Base-by-base conservation (phyloP, 2,113 vertebrate genomes). In the Crotalus tigris region DNA sequence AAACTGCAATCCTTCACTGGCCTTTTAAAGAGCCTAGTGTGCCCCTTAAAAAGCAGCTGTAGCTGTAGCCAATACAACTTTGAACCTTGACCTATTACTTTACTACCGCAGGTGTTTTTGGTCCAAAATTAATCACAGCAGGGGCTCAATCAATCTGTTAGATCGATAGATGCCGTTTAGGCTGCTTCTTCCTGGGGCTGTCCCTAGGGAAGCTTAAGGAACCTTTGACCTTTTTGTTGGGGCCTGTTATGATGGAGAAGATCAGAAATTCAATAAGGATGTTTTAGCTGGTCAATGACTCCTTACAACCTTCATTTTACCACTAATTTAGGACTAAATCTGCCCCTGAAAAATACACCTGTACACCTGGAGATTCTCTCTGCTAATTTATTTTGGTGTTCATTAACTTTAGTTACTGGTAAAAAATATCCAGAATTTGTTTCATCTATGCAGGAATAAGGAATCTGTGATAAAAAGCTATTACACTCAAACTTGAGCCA, bases 81-180 rank as follows among this genome's bases (percentile, higher is more conserved):
- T 86, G 94, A 96, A 94, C 95, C 96, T 95, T 97, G 97, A 97
- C 96, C 96, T 96, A 95, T 95, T 90, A 89, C 1, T 61, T 90
- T 93, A 87, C 33, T 92, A 91, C 94, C 94, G 92, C 3, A n/a
- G 92, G 92, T 94, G 94, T 94, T 96, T 94, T 92, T 29, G 89
- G 92, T 51, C 92, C 90, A 95, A 95, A 97, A 97, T 97, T 97
- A 97, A 97, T 97, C 96, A 97, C 97, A 96, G 94, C 93, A 94
- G 95, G 94, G 94, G 94, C 95, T 96, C 95, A 94, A 96, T 96
- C 92, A 93, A 93, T 93, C 89, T 97, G 96, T 89, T 94, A 59
- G 93, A 97, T 97, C 97, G 96, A 97, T 97, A 96, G 75, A 90
- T 95, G 96, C 97, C 97, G 97, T 97, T 97, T 97, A 97, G 97